A percentile compares a stretch with the other conserved stretches of the same genome.
phyloP scores from a whole-genome alignment of 2,797 vertebrate species.

The Oreochromis mossambicus region DNA sequence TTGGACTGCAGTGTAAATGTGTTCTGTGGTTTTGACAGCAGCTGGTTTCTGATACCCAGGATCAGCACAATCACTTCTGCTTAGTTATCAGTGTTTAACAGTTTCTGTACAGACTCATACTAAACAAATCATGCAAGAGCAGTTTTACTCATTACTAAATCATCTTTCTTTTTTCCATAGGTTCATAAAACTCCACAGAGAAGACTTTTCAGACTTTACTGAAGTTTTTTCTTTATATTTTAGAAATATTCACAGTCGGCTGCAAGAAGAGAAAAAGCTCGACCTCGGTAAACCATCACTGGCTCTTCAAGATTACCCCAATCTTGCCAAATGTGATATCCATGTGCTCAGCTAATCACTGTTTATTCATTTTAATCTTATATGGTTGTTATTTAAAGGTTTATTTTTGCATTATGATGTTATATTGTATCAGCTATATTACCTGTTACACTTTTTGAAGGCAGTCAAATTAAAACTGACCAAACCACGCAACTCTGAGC shows the following conservation, averaged over 20 bases:
- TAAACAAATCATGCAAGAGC: neutral
- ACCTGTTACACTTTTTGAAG: neutral
- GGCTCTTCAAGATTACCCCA: neutral
- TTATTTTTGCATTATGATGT: fast-evolving
- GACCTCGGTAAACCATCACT: neutral
- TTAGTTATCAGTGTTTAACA: neutral
- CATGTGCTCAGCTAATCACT: neutral
- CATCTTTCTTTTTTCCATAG: fast-evolving
- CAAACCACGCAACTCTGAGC: fast-evolving
- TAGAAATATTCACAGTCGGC: neutral
- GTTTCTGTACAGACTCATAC: neutral
- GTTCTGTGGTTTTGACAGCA: neutral
- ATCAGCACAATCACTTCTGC: neutral
- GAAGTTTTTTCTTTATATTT: neutral
- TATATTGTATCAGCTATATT: neutral
- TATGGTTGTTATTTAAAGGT: fast-evolving
- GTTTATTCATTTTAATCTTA: neutral
- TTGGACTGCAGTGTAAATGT: neutral
- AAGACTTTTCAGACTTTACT: neutral
- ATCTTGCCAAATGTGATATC: neutral
- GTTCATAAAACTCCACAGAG: neutral
- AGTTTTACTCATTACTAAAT: neutral
- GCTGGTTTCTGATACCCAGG: neutral
- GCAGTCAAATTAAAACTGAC: neutral
- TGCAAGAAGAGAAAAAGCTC: fast-evolving